Evolutionary conservation across 2,888 invertebrate species (phyloP), one percentile per base, ranked within the genome.

Genomic region (Fissipunctia ypsillon): DNA sequence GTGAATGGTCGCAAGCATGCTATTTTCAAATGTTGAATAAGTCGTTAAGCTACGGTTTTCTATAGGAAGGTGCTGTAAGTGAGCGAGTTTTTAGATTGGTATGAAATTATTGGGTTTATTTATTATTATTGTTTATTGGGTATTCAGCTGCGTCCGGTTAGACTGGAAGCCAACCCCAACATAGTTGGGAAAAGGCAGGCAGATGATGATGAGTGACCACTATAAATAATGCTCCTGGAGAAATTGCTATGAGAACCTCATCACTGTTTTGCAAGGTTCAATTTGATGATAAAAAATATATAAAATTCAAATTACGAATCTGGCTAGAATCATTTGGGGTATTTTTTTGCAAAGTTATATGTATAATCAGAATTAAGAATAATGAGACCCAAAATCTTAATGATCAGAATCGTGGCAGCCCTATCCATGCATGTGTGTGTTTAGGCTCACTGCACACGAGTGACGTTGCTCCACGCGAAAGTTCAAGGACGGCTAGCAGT

Each of bases 401-500:
- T 57, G 10, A 38, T 31, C 19, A n/a, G n/a, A 38, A 60, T 45
- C 12, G 38, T 69, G 83, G 22, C 66, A 64, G 38, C 50, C 67
- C 69, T 73, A 65, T 22, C 12, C 28, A 48, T 63, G 35, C 22
- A 52, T 68, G 66, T 75, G 65, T 84, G 73, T 57, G 76, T 83
- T n/a, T 65, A 71, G 56, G 57, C 60, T 22, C 60, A 67, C 41
- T 69, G 48, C 83, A 72, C 72, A 76, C 76, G 48, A 73, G 65
- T 45, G 65, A 65, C 69, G 71, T 75, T 45, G 68, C 74, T 59
- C 38, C 71, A 74, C 61, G 64, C 54, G 45, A 86, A 86, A 86
- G 86, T 80, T 86, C 86, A 86, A 86, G 86, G 88, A 69, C 88
- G 73, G 12, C 56, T 38, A 59, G 71, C 82, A 73, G 78, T 83